Base-by-base conservation (phyloP, 2,888 invertebrate species). In the Cylloceria caligata region DNA sequence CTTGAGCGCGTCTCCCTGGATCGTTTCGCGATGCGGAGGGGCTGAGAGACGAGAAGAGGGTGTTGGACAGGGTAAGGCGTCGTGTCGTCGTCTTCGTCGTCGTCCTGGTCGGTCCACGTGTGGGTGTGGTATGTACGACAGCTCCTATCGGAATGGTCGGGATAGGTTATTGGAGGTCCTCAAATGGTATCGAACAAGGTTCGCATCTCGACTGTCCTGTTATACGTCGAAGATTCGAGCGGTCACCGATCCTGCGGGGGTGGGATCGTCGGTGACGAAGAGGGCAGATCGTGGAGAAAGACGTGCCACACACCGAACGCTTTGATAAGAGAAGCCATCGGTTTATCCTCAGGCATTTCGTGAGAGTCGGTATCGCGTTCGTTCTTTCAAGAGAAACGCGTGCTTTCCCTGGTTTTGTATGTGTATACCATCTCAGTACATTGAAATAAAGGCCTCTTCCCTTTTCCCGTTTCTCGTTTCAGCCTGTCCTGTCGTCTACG, bases 141-240 rank as follows among this genome's bases (percentile, higher is more conserved):
- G 88, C 86, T 87, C 86, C 88, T 88, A 90, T 91, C 90, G 87
- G 85, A 88, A 88, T 87, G 88, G 86, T 86, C 84, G 78, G 84
- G 86, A 88, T 91, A 90, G 89, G 86, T 90, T 91, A 90, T 90
- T 90, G 90, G 88, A 89, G 89, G 88, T 90, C 89, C 89, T 91
- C 90, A 90, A 91, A 90, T 89, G 89, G 89, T 90, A 89, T 88
- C 88, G 88, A 89, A 89, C 88, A 89, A 88, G 88, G 71, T 77
- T 81, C 82, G 79, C 73, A 52, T 77, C 71, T 69, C 36, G 36
- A 27, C 19, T 19, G 55, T 79, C 72, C 79, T 68, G 73, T 67
- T 79, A 69, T 65, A 79, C 30, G 67, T 79, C 79, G 16, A 78
- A 72, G 55, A 30, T 64, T 65, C 55, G 79, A 67, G 49, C 57